phyloP scores from a whole-genome alignment of 2,888 invertebrate genomes.

The Diaperis boleti region DNA sequence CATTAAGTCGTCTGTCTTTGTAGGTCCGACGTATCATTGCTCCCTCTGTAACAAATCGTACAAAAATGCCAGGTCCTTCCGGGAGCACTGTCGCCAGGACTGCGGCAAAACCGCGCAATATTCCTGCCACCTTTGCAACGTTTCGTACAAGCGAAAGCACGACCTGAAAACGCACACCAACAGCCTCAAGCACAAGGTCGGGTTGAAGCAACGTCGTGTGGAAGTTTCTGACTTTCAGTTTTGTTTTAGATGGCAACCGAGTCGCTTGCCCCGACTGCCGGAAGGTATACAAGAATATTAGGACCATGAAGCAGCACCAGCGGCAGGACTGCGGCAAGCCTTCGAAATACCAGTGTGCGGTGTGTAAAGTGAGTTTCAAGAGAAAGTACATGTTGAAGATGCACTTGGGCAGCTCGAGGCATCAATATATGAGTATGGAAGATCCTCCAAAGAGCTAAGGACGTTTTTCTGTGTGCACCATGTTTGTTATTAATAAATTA shows the following conservation, averaged over 20 bases:
- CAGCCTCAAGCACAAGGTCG: background rate
- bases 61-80: constrained; percentile 71
- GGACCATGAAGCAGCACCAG: constrained; percentile 62
- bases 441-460: too few species aligned
- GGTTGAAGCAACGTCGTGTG: background rate
- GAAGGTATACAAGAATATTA: constrained; percentile 45
- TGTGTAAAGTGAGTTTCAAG: constrained; percentile 69
- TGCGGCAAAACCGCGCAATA: constrained; percentile 67
- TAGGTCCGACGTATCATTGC: constrained; percentile 23
- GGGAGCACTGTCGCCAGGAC: constrained; percentile 72
- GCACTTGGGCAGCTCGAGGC: constrained; percentile 25
- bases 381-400: constrained; percentile 70
- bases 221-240: background rate
- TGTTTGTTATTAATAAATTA: too few species aligned
- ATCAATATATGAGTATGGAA: background rate
- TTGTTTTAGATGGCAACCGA: background rate
- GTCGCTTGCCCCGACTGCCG: constrained; percentile 39
- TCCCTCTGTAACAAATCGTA: constrained; percentile 62
- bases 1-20: constrained; percentile 1
- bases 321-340: constrained; percentile 63
- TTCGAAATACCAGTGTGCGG: constrained; percentile 41
- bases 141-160: constrained; percentile 65
- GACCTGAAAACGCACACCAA: constrained; percentile 34
- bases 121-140: background rate
- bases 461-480: too few species aligned